These are phyloP conservation scores for Chaetophractus vellerosus DNA, from an alignment of 2,797 vertebrate species.

Conservation along the genomic window DNA sequence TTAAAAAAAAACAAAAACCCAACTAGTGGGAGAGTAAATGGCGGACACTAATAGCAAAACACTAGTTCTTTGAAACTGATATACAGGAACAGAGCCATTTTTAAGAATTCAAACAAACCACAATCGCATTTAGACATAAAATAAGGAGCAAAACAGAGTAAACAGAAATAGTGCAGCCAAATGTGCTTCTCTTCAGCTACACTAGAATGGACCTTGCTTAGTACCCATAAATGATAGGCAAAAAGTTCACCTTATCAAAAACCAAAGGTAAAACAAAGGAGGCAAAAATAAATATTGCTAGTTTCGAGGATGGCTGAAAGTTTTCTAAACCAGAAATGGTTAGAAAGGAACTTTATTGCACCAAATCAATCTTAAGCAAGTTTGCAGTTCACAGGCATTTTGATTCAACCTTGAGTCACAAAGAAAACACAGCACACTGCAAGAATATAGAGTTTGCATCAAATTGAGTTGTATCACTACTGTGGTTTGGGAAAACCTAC, in stretches of 20 bases:
- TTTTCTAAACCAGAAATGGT: constrained; percentile 84
- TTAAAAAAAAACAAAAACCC: constrained; percentile 44
- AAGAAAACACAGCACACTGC: constrained; percentile 48
- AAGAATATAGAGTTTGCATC: constrained; percentile 41
- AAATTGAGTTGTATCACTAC: background rate
- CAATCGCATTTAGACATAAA: constrained; percentile 76
- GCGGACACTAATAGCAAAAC: constrained; percentile 78
- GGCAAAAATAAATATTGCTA: constrained; percentile 88
- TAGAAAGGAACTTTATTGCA: constrained; percentile 86
- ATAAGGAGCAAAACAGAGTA: constrained; percentile 80
- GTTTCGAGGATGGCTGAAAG: constrained; percentile 85
- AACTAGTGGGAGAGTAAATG: constrained; percentile 76
- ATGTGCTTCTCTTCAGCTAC: constrained; percentile 78
- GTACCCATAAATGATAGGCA: constrained; percentile 84
- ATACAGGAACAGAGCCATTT: constrained; percentile 76
- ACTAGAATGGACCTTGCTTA: constrained; percentile 84
- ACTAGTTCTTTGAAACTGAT: constrained; percentile 78
- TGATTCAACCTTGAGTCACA: constrained; percentile 79
- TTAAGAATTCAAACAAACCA: constrained; percentile 71
- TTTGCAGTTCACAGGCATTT: constrained; percentile 84
- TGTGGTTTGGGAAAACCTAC: constrained; percentile 36
- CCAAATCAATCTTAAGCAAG: constrained; percentile 80
- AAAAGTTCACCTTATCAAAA: constrained; percentile 75
- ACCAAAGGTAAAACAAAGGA: constrained; percentile 79
- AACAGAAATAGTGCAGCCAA: constrained; percentile 84